phyloP scores from a whole-genome alignment of 2,888 invertebrate genomes.

The Drosophila ustulata region DNA sequence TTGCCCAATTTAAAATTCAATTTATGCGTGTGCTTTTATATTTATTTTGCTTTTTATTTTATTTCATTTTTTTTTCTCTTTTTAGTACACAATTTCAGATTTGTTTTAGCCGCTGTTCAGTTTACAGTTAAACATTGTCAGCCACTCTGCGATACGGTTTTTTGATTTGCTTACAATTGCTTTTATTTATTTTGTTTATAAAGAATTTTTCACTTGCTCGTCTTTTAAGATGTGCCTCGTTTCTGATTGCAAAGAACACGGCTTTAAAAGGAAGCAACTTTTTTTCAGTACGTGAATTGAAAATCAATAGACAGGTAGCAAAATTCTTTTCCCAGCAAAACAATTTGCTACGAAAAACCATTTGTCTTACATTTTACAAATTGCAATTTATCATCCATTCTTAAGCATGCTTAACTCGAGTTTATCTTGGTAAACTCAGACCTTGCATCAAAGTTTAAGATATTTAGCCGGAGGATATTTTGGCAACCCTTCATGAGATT shows the following conservation, averaged over 20 bases:
- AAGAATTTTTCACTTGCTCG: background rate
- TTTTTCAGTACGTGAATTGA: background rate
- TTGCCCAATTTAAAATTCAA: slow-evolving; percentile 52
- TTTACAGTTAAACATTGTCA: background rate
- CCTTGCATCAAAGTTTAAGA: background rate
- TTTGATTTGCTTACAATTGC: background rate
- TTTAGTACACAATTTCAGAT: slow-evolving; percentile 4
- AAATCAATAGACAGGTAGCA: background rate
- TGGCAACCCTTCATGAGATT: background rate
- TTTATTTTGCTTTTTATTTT: slow-evolving; percentile 22
- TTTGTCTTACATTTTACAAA: slow-evolving; percentile 1
- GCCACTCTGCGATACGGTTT: background rate
- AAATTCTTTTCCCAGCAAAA: background rate
- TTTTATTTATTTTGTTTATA: slow-evolving; percentile 8
- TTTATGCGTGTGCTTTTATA: slow-evolving; percentile 20
- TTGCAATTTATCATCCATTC: background rate
- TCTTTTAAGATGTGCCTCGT: background rate
- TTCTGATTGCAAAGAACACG: background rate
- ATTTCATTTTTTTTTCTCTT: slow-evolving; percentile 5
- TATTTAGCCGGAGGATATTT: background rate
- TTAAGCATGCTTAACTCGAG: background rate
- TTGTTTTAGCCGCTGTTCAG: slow-evolving; percentile 12
- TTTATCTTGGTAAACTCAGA: background rate
- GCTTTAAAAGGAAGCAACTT: background rate
- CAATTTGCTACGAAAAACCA: background rate